Evolutionary conservation across 2,797 vertebrate species (phyloP).

Genomic region (Cercopithecus petaurista): DNA sequence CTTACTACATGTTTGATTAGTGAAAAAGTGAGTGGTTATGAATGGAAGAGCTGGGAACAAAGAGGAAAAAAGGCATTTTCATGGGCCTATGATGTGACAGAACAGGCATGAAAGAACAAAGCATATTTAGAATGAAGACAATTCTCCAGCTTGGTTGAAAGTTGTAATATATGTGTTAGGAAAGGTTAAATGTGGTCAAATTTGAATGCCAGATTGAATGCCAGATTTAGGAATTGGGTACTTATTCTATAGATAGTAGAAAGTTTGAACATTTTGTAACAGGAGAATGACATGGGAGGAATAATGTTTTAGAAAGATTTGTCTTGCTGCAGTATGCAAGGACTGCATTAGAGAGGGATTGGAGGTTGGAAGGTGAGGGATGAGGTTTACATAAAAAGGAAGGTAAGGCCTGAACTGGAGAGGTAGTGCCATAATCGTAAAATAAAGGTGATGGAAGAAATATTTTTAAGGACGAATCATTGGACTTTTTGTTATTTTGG

Average conservation of each 20-base stretch:
- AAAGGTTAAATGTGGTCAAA: not conserved
- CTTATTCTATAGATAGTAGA: not conserved
- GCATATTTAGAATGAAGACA: not conserved
- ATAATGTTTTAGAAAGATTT: not conserved
- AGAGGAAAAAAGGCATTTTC: not conserved
- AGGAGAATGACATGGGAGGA: not conserved
- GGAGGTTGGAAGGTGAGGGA: not conserved
- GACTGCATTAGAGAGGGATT: not conserved
- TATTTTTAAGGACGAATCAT: not conserved
- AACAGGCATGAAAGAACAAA: not conserved
- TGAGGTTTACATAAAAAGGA: not conserved
- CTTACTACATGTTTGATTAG: not conserved
- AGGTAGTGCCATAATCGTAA: not conserved
- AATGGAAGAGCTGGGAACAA: not conserved
- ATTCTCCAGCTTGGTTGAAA: not conserved
- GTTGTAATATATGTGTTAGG: not conserved
- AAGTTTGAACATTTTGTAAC: not conserved
- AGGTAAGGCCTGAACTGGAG: not conserved
- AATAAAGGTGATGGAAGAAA: not conserved
- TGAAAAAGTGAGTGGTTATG: not conserved
- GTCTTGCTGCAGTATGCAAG: not conserved
- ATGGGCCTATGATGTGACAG: not conserved
- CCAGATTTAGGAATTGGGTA: not conserved
- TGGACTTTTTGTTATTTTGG: not conserved
- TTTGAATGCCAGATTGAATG: conserved; percentile 27